These are phyloP conservation scores for Platanista minor DNA, from an alignment of 2,113 vertebrate genomes.

Conservation along the genomic window DNA sequence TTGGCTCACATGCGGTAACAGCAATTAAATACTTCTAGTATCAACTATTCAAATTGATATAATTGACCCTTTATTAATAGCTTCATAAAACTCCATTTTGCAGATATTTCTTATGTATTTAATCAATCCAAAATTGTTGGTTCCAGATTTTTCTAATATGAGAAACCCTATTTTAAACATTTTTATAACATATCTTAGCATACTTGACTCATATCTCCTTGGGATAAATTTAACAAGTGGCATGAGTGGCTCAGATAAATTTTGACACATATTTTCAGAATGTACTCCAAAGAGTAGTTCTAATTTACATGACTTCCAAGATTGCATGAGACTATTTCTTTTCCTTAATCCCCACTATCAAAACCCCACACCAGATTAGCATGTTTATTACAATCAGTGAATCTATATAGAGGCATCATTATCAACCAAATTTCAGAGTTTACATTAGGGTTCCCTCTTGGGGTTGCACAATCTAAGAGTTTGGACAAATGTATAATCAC, in stretches of 20 bases:
- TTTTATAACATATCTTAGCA: background rate
- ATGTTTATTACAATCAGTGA: background rate
- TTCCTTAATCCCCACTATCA: background rate
- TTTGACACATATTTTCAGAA: background rate
- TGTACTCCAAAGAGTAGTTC: background rate
- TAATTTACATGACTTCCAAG: background rate
- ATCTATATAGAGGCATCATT: background rate
- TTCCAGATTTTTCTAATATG: background rate
- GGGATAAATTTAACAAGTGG: background rate
- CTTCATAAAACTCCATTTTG: background rate
- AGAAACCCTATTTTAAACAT: background rate
- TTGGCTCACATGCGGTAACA: background rate
- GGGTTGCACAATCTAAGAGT: background rate
- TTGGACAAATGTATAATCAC: background rate
- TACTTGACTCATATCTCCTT: background rate
- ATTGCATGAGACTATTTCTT: background rate
- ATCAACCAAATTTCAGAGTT: background rate
- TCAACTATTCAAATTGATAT: background rate
- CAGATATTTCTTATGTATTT: background rate
- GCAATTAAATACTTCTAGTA: background rate
- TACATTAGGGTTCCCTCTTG: background rate
- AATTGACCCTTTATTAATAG: background rate
- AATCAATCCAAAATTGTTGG: background rate
- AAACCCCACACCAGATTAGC: background rate
- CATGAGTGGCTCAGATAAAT: background rate